A percentile compares a stretch with the other conserved stretches of the same genome.
phyloP scores from a whole-genome alignment of 2,113 vertebrate genomes.

The Xyliphius kryptos region DNA sequence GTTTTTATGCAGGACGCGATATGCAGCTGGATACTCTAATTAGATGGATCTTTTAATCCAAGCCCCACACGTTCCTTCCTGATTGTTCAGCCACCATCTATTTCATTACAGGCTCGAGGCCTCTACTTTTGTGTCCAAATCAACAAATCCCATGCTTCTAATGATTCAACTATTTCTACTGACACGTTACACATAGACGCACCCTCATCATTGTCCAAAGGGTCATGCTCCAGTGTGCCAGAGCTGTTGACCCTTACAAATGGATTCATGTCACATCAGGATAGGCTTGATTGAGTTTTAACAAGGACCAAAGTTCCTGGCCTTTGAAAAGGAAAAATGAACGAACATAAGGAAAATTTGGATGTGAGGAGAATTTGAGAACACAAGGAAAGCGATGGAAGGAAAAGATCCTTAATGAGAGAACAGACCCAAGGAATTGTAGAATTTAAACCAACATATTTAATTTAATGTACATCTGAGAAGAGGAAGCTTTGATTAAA shows the following conservation, averaged over 20 bases:
- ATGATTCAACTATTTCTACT: slow-evolving; percentile 49
- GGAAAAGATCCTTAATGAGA: too few species aligned
- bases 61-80: slow-evolving; percentile 43
- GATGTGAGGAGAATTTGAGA: slow-evolving; percentile 32
- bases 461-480: too few species aligned
- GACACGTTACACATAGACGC: slow-evolving; percentile 27
- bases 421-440: too few species aligned
- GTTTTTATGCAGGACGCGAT: slow-evolving; percentile 35
- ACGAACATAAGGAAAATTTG: slow-evolving; percentile 35
- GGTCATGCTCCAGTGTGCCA: slow-evolving; percentile 54
- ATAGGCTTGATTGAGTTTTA: slow-evolving; percentile 55
- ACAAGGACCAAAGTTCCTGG: slow-evolving; percentile 49
- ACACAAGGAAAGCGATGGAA: too few species aligned
- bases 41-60: slow-evolving; percentile 54
- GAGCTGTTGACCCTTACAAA: slow-evolving; percentile 65
- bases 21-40: too few species aligned
- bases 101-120: slow-evolving; percentile 48
- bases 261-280: slow-evolving; percentile 56
- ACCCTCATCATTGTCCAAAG: slow-evolving; percentile 45
- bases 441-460: too few species aligned
- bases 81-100: slow-evolving; percentile 45
- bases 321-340: slow-evolving; percentile 38
- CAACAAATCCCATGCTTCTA: slow-evolving; percentile 52
- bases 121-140: slow-evolving; percentile 54
- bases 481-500: too few species aligned